These are phyloP conservation scores for Smutsia temminckii DNA, from an alignment of 2,797 vertebrate species.

Conservation along the genomic window DNA sequence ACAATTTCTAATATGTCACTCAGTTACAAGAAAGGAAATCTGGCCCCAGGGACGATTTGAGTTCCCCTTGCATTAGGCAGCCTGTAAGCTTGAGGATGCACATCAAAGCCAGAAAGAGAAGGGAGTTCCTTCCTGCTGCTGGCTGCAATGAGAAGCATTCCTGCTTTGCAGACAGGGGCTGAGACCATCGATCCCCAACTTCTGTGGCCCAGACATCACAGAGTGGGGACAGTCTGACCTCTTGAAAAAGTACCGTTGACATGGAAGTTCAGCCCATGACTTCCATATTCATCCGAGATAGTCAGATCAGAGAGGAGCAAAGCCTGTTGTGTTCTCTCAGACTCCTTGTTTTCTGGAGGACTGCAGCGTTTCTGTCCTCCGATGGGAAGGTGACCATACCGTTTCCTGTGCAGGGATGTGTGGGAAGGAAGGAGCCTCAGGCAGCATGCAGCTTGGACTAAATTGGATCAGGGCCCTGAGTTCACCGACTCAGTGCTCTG, in stretches of 20 bases:
- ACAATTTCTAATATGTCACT: neutral
- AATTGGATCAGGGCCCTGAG: accelerated
- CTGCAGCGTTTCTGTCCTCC: neutral
- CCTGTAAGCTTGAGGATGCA: neutral
- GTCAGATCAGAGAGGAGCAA: neutral
- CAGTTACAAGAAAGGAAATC: neutral
- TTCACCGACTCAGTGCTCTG: accelerated
- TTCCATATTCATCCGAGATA: neutral
- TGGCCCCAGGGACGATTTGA: neutral
- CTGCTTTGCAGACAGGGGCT: neutral
- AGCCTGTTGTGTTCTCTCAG: neutral
- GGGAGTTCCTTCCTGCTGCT: neutral
- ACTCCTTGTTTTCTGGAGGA: neutral
- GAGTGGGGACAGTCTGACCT: neutral
- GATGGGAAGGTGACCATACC: neutral
- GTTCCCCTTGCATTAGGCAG: neutral
- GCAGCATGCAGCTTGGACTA: neutral
- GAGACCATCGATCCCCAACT: neutral
- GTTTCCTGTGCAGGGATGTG: neutral
- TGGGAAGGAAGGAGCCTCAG: neutral
- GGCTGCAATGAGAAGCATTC: neutral
- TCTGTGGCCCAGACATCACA: neutral
- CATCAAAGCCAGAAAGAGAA: neutral
- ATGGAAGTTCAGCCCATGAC: neutral
- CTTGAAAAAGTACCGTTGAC: neutral